phyloP scores from a whole-genome alignment of 2,888 invertebrate species.

The Lamellibrachia columna region DNA sequence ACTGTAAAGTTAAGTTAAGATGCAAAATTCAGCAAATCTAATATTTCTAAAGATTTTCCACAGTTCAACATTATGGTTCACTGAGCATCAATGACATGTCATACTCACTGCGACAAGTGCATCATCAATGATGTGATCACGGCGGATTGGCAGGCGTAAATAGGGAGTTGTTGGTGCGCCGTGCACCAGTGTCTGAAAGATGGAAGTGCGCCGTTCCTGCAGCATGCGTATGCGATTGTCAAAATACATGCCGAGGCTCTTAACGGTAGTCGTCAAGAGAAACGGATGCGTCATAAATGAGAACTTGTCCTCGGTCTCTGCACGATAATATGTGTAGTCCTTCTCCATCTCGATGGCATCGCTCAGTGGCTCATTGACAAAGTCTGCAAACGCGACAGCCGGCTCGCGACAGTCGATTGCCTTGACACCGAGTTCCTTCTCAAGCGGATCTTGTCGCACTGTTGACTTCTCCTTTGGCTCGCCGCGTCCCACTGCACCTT shows the following conservation, averaged over 20 bases:
- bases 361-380: slow-evolving; percentile 93
- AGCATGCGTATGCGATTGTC: slow-evolving; percentile 96
- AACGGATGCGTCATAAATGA: slow-evolving; percentile 91
- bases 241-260: slow-evolving; percentile 89
- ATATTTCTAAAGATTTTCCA: not conserved
- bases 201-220: slow-evolving; percentile 86
- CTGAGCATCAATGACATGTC: not conserved
- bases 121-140: slow-evolving; percentile 91
- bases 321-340: slow-evolving; percentile 86
- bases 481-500: slow-evolving; percentile 55
- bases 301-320: slow-evolving; percentile 66
- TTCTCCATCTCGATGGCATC: slow-evolving; percentile 93
- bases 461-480: slow-evolving; percentile 59
- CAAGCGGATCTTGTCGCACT: slow-evolving; percentile 68
- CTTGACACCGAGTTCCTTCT: slow-evolving; percentile 78
- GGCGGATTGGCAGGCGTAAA: slow-evolving; percentile 77
- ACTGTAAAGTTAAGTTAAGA: not conserved
- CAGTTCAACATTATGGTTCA: not conserved
- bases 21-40: not conserved
- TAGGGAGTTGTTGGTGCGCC: slow-evolving; percentile 76
- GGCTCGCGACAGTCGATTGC: slow-evolving; percentile 85
- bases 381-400: slow-evolving; percentile 85
- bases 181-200: slow-evolving; percentile 81
- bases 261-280: slow-evolving; percentile 89
- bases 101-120: slow-evolving; percentile 82